phyloP scores from a whole-genome alignment of 2,113 vertebrate genomes.

The Pelobates fuscus region DNA sequence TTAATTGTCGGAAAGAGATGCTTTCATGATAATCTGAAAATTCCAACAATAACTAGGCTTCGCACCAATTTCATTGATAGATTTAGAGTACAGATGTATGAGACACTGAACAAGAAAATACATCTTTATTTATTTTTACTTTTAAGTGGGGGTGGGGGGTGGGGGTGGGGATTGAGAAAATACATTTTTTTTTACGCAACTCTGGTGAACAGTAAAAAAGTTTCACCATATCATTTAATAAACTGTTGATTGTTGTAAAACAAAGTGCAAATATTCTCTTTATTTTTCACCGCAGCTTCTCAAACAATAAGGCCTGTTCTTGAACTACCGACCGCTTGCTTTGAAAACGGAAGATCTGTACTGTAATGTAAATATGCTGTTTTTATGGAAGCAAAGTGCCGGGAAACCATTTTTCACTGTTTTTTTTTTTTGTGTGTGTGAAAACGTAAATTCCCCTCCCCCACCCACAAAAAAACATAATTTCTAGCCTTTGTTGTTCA shows the following conservation, averaged over 20 bases:
- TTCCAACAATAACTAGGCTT: too few species aligned
- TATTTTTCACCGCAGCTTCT: constrained; percentile 52
- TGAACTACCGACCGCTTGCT: constrained; percentile 29
- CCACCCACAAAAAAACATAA: too few species aligned
- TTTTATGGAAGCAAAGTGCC: constrained; percentile 43
- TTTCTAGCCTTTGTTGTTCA: too few species aligned
- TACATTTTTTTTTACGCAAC: constrained; percentile 67
- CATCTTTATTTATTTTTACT: constrained; percentile 77
- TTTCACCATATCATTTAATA: constrained; percentile 68
- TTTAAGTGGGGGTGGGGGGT: constrained; percentile 48
- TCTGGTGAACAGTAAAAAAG: constrained; percentile 65
- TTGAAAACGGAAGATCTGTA: constrained; percentile 34
- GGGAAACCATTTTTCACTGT: background rate
- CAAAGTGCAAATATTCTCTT: constrained; percentile 56
- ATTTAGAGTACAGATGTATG: constrained; percentile 54
- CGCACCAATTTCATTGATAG: too few species aligned
- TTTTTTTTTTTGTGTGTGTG: constrained; percentile 55
- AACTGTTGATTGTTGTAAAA: constrained; percentile 69
- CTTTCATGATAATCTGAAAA: too few species aligned
- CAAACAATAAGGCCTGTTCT: constrained; percentile 13
- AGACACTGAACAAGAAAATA: constrained; percentile 63
- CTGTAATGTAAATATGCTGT: constrained; percentile 35
- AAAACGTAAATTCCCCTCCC: constrained; percentile 62
- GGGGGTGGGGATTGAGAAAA: background rate
- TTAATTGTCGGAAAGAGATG: too few species aligned